Evolutionary conservation across 2,888 invertebrate genomes (phyloP), one percentile per base, ranked within the genome.

Genomic region (Sycophila texana): DNA sequence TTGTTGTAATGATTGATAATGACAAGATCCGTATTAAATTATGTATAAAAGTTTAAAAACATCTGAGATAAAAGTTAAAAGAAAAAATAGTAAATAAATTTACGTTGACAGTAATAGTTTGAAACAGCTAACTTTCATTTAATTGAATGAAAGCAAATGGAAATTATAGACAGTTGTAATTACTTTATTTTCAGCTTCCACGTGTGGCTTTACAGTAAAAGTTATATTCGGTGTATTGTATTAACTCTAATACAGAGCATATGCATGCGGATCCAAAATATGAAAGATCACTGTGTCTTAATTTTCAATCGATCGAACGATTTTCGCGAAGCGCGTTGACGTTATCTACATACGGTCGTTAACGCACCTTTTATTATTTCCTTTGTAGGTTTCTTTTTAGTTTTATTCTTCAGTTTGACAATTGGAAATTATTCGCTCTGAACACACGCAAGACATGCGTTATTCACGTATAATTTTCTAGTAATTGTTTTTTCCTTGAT

Each of bases 151-250:
- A 81, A 70, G 71, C 81, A 86, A 76, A 60, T 66, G 49, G 26
- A 66, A 63, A 72, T 72, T 70, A 80, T 77, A 80, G 85, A 89
- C 87, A 88, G 86, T 89, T 87, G 83, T 89, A 88, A 88, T 89
- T 85, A 88, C 85, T 89, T 89, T 89, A 89, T 89, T 89, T 88
- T 86, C 85, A 88, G 85, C 85, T 85, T 88, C 86, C 86, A 86
- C 85, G 85, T 87, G 86, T 87, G 85, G 84, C 86, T 88, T 88
- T 88, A 88, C 88, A 88, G 86, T 86, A 88, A 87, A 88, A 87
- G 84, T 88, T 84, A 83, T 86, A 86, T 86, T 73, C 86, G 83
- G 85, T 87, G 84, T 88, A 87, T 83, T 82, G 85, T 83, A 86
- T 86, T 83, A 85, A 86, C 83, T 84, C 81, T 86, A 86, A 85